Percentiles rank a stretch among this genome's conserved stretches.
Evolutionary conservation across 2,113 vertebrate species (phyloP).

Genomic region (Collichthys lucidus): DNA sequence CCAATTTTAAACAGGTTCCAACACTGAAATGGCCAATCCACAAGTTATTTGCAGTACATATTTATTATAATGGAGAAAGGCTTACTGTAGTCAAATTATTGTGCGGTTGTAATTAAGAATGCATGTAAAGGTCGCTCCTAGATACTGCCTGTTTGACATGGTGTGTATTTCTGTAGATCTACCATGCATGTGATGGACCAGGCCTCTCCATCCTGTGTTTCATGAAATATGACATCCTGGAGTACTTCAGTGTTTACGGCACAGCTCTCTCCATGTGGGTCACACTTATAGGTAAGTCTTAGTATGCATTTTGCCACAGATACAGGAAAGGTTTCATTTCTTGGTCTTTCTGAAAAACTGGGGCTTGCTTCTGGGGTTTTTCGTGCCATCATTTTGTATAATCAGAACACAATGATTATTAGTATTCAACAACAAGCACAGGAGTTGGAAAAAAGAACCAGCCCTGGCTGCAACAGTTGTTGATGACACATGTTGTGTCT

Average conservation of each 20-base stretch:
- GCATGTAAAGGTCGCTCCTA: background rate
- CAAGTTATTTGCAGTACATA: background rate
- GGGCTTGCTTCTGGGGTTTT: background rate
- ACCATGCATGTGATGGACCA: conserved; percentile 90
- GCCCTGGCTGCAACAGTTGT: conserved; percentile 50
- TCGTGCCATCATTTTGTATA: background rate
- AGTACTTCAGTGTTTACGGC: conserved; percentile 95
- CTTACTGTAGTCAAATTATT: background rate
- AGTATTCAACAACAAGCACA: background rate
- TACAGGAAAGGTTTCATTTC: background rate
- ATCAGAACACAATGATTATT: background rate
- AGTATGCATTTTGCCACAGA: background rate
- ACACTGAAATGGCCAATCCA: background rate
- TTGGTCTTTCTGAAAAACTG: background rate
- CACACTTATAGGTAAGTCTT: conserved; percentile 90
- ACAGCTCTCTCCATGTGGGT: conserved; percentile 98
- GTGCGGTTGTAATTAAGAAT: background rate
- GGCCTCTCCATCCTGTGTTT: conserved; percentile 93
- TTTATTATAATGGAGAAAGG: background rate
- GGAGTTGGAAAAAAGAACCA: background rate
- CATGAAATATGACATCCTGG: conserved; percentile 92
- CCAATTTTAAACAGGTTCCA: background rate
- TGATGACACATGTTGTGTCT: conserved; percentile 49
- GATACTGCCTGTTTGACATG: background rate
- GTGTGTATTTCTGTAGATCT: conserved; percentile 76